Percentiles rank a stretch among this genome's conserved stretches.
Evolutionary conservation across 2,888 invertebrate genomes (phyloP).

Genomic region (Mythimna impura): DNA sequence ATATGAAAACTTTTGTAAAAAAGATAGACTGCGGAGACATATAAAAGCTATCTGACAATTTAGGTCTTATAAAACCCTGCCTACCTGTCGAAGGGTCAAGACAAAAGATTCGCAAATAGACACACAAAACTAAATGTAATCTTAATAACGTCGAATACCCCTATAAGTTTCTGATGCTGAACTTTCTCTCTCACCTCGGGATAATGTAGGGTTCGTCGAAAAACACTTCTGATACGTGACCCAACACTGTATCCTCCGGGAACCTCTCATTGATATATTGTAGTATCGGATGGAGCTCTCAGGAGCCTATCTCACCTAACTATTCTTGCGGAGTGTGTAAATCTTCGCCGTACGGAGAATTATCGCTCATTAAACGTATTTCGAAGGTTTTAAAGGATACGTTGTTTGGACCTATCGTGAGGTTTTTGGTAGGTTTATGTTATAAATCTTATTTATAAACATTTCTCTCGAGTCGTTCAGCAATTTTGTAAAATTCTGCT

Average conservation of each 20-base stretch:
- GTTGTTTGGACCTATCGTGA: constrained; percentile 34
- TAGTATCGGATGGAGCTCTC: constrained; percentile 70
- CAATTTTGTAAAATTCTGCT: neutral
- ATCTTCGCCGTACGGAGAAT: constrained; percentile 77
- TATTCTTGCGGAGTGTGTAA: constrained; percentile 78
- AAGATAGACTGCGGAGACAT: constrained; percentile 3
- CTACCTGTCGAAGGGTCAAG: neutral
- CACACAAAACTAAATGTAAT: constrained; percentile 41
- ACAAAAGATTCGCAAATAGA: constrained; percentile 37
- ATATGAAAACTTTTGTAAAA: constrained; percentile 24
- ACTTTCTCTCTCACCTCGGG: constrained; percentile 72
- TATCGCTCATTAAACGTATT: constrained; percentile 80
- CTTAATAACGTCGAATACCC: constrained; percentile 53
- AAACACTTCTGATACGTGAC: constrained; percentile 86
- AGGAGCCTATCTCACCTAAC: constrained; percentile 73
- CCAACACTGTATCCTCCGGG: constrained; percentile 79
- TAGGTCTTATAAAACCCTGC: constrained; percentile 1
- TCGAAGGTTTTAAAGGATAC: constrained; percentile 69
- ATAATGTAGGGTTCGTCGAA: constrained; percentile 81
- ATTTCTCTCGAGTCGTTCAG: neutral
- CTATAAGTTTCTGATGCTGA: constrained; percentile 42
- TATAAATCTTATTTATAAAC: neutral
- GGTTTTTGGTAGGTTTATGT: constrained; percentile 9
- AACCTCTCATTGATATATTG: constrained; percentile 82
- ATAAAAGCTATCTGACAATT: constrained; percentile 15